Percentiles rank a stretch among this genome's conserved stretches.
These are phyloP conservation scores for Drosophila kurseongensis DNA, from an alignment of 1,140 invertebrate species.

Conservation along the genomic window DNA sequence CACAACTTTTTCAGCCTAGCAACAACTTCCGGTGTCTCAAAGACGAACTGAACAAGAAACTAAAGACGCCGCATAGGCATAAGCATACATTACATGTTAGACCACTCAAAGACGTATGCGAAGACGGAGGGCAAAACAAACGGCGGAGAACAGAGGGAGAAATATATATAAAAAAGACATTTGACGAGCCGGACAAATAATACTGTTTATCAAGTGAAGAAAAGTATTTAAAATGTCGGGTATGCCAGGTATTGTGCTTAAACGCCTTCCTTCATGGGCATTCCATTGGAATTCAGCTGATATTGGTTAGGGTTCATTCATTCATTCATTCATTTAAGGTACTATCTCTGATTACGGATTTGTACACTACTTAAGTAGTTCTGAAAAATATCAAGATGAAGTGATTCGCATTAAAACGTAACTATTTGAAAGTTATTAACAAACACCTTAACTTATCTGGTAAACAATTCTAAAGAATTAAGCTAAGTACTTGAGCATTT, in stretches of 20 bases:
- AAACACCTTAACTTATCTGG: too few species aligned
- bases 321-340: too few species aligned
- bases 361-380: too few species aligned
- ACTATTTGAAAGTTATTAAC: neutral
- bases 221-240: conserved; percentile 29
- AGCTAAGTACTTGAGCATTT: too few species aligned
- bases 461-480: too few species aligned
- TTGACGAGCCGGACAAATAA: conserved; percentile 36
- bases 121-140: conserved; percentile 27
- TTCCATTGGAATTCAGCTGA: conserved; percentile 12
- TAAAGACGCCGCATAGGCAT: conserved; percentile 5
- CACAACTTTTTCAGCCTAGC: conserved; percentile 44
- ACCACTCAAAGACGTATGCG: conserved; percentile 40
- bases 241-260: conserved; percentile 4
- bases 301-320: neutral
- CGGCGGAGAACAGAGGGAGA: conserved; percentile 5
- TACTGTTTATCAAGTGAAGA: conserved; percentile 41
- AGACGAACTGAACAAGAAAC: conserved; percentile 40
- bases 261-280: conserved; percentile 1
- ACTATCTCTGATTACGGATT: too few species aligned
- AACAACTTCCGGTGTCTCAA: conserved; percentile 55
- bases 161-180: conserved; percentile 23
- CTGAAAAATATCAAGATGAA: too few species aligned
- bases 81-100: conserved; percentile 47
- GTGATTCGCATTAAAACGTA: neutral